These are phyloP conservation scores for Megaceryle torquata DNA, from an alignment of 2,113 vertebrate genomes.

Conservation along the genomic window DNA sequence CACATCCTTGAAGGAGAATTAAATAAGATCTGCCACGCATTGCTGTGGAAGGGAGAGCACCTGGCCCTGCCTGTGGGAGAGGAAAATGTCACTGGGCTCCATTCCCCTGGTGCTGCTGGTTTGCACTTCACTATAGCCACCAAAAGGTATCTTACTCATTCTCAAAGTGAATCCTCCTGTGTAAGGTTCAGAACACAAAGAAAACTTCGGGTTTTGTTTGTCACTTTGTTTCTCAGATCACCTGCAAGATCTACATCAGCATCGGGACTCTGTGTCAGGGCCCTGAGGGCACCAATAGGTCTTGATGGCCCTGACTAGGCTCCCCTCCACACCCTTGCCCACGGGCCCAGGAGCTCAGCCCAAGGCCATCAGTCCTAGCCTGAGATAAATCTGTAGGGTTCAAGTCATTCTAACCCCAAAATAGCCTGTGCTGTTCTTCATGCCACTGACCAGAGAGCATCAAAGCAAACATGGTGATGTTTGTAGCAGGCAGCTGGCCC, in stretches of 20 bases:
- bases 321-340: neutral
- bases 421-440: rapidly evolving
- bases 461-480: neutral
- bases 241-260: neutral
- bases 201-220: neutral
- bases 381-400: neutral
- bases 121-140: neutral
- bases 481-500: neutral
- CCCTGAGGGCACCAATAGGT: neutral
- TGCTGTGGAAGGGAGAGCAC: neutral
- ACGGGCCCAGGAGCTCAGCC: neutral
- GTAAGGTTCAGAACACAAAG: neutral
- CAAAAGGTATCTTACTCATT: neutral
- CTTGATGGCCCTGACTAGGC: neutral
- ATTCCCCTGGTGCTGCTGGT: neutral
- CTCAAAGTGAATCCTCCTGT: neutral
- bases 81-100: neutral
- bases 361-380: neutral
- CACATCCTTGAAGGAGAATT: neutral
- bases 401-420: neutral
- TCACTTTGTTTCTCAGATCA: neutral
- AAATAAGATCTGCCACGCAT: neutral
- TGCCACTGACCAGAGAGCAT: neutral
- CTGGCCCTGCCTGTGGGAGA: neutral
- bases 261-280: neutral